Percentiles rank a stretch among this genome's conserved stretches.
phyloP scores from a whole-genome alignment of 1,140 invertebrate species.

The Glossosoma conforme region DNA sequence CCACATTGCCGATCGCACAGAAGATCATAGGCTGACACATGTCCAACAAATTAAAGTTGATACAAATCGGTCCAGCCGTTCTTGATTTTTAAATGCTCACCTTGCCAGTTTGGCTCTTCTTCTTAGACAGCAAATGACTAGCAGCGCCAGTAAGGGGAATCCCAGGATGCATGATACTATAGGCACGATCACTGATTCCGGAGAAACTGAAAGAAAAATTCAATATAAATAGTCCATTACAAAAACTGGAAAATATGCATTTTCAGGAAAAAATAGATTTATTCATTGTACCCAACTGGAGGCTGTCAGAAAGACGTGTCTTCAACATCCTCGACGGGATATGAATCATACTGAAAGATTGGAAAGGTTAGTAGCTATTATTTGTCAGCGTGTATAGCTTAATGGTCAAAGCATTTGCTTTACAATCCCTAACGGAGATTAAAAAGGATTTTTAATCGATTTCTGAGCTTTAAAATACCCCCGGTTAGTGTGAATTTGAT shows the following conservation, averaged over 20 bases:
- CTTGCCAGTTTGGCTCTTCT: conserved; percentile 74
- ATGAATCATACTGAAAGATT: neutral
- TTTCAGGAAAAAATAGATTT: neutral
- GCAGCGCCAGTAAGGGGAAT: conserved; percentile 75
- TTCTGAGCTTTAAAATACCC: no score
- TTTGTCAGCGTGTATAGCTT: neutral
- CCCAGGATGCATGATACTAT: conserved; percentile 86
- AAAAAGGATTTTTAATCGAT: no score
- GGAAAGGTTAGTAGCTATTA: neutral
- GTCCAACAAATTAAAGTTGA: no score
- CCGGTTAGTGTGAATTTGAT: no score
- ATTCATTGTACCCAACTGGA: neutral
- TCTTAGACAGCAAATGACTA: conserved; percentile 81
- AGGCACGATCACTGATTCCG: conserved; percentile 81
- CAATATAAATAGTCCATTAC: neutral
- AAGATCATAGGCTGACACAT: no score
- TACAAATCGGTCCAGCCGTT: no score
- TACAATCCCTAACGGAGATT: no score
- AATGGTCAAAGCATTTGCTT: no score
- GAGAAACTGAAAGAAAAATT: conserved; percentile 65
- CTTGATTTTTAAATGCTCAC: no score
- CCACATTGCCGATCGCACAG: no score
- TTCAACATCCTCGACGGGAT: neutral
- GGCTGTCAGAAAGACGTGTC: neutral
- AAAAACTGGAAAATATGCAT: neutral